Evolutionary conservation across 1,140 invertebrate species (phyloP).

Genomic region (Ceratina japonica): DNA sequence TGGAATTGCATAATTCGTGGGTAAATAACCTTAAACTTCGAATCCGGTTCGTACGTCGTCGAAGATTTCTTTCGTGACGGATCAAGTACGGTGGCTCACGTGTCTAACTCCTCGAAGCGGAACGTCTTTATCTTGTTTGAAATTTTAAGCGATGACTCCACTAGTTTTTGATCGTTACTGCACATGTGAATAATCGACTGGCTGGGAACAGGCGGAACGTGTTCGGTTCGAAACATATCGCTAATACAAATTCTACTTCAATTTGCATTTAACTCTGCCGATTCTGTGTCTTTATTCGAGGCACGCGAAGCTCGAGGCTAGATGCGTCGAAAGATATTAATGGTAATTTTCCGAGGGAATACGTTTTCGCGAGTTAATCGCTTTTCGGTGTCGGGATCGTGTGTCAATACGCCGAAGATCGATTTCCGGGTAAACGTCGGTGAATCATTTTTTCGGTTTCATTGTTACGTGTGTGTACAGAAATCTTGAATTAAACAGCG

Average conservation of each 20-base stretch:
- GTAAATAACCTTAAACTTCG: background rate
- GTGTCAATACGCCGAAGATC: background rate
- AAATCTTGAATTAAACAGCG: constrained; percentile 4
- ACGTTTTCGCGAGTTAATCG: background rate
- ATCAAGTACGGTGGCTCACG: background rate
- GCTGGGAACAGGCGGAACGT: no score
- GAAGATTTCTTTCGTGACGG: background rate
- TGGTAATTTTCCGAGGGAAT: constrained; percentile 3
- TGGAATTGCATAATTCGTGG: constrained; percentile 20
- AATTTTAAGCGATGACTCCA: background rate
- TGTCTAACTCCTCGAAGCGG: background rate
- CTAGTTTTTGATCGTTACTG: background rate
- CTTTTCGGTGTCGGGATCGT: constrained; percentile 18
- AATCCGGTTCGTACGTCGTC: constrained; percentile 9
- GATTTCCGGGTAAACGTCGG: background rate
- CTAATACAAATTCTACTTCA: no score
- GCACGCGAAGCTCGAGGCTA: no score
- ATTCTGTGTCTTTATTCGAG: background rate
- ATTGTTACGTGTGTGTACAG: background rate
- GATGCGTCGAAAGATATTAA: background rate
- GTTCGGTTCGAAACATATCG: background rate
- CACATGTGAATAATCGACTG: background rate
- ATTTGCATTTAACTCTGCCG: background rate
- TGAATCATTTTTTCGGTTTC: background rate
- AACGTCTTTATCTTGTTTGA: background rate